Evolutionary conservation across 2,113 vertebrate genomes (phyloP), one percentile per base, ranked within the genome.

Genomic region (Nettapus auritus): DNA sequence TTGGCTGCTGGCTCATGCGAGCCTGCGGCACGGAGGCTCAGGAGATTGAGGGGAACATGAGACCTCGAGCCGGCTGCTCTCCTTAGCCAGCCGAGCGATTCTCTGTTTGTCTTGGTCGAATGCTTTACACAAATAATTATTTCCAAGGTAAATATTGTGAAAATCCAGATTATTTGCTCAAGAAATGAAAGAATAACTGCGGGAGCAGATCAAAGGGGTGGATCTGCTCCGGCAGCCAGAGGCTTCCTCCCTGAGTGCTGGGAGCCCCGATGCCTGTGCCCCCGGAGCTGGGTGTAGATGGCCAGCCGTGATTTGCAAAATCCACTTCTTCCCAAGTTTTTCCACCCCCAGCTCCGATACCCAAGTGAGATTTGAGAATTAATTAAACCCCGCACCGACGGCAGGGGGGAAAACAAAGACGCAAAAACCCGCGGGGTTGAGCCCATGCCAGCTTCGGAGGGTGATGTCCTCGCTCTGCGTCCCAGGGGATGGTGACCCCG

Each of bases 121-220:
- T 38, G 86, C 87, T 93, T 91, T 91, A 92, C 76, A 75, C 70
- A 92, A 93, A 89, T 83, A 77, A 91, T 97, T 63, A 52, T 94
- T 96, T 93, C 96, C 94, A 97, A 96, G 94, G 90, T 93, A 95
- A 97, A 97, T 93, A 94, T 89, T 95, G 93, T 57, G 88, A 74
- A 93, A 96, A 96, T 94, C 89, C 79, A 22, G 96, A 82, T 96
- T 96, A 96, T 97, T 97, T 97, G 96, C 95, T 96, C 94, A 97
- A 96, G 96, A 83, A 95, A 91, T 90, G 96, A 94, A 96, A 95
- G 94, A 96, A 96, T 92, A 97, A 96, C 96, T 89, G 86, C 0
- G 21, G 93, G 93, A 85, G 84, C 42, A 88, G 81, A 92, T 96
- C 95, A 93, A 97, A 97, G 94, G 11, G 34, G 40, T 1, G 69